These are phyloP conservation scores for Darevskia mixta DNA, from an alignment of 2,797 vertebrate genomes.

Conservation along the genomic window DNA sequence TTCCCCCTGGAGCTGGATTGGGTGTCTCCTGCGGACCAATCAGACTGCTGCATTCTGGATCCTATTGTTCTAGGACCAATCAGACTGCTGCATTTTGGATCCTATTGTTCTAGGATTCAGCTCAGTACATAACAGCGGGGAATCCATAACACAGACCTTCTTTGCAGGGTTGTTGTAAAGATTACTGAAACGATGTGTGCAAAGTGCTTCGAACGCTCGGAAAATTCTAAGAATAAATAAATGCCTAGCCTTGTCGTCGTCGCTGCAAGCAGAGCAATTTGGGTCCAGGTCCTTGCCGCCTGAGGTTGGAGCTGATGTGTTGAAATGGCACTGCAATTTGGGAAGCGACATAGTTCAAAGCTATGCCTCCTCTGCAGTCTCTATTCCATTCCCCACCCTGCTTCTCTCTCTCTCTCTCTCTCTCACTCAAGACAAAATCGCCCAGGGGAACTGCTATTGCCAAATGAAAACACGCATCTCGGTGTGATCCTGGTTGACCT, in stretches of 20 bases:
- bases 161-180: not conserved
- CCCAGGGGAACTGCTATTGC: constrained; percentile 62
- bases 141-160: not conserved
- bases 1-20: too few species aligned
- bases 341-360: constrained; percentile 52
- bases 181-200: not conserved
- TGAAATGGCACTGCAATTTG: constrained; percentile 46
- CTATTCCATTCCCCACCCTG: constrained; percentile 28
- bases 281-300: not conserved
- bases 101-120: too few species aligned
- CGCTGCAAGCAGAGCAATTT: not conserved
- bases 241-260: not conserved
- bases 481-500: constrained; percentile 71
- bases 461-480: constrained; percentile 56
- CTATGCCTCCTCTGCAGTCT: accelerated
- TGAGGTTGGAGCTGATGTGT: not conserved
- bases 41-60: too few species aligned
- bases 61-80: too few species aligned
- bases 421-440: constrained; percentile 21
- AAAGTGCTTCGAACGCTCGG: not conserved
- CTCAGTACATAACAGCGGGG: too few species aligned
- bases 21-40: too few species aligned
- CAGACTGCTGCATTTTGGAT: too few species aligned
- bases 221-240: too few species aligned
- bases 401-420: too few species aligned